Conservation (phyloP, 2,113 vertebrate species). For the Phalacrocorax aristotelis region DNA sequence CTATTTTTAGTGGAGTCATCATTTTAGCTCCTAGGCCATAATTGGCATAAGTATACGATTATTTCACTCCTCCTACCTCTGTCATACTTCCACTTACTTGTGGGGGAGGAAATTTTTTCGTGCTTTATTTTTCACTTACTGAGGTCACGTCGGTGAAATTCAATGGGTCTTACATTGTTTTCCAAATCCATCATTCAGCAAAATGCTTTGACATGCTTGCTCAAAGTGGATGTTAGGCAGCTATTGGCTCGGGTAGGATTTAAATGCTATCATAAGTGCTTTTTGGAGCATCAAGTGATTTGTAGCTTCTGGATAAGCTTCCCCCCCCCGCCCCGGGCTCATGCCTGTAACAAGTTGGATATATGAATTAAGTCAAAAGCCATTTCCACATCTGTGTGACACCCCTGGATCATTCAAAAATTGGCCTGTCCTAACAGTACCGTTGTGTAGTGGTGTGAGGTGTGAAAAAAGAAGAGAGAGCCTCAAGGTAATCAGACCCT, state of each 20-base stretch:
- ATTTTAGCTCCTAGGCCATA: not conserved
- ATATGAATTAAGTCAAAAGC: not conserved
- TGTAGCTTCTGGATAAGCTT: not conserved
- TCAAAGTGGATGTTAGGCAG: not conserved
- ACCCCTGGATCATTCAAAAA: not conserved
- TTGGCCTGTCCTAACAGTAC: not conserved
- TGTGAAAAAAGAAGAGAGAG: not conserved
- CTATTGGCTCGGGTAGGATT: not conserved
- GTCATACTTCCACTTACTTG: not conserved
- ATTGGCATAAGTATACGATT: not conserved
- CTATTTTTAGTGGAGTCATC: not conserved
- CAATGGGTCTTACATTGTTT: not conserved
- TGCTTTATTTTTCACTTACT: not conserved
- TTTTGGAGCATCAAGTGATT: not conserved
- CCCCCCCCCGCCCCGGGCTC: not conserved
- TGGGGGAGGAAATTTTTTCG: not conserved
- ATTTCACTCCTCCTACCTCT: not conserved
- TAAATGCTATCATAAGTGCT: not conserved
- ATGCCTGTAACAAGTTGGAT: fast-evolving
- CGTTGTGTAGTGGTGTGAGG: not conserved
- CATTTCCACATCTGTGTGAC: not conserved
- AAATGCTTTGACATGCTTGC: not conserved
- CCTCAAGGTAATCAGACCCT: not conserved
- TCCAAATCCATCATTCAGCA: not conserved
- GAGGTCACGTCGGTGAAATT: not conserved